Evolutionary conservation across 1,140 invertebrate species (phyloP).

Genomic region (Leptinotarsa texana): DNA sequence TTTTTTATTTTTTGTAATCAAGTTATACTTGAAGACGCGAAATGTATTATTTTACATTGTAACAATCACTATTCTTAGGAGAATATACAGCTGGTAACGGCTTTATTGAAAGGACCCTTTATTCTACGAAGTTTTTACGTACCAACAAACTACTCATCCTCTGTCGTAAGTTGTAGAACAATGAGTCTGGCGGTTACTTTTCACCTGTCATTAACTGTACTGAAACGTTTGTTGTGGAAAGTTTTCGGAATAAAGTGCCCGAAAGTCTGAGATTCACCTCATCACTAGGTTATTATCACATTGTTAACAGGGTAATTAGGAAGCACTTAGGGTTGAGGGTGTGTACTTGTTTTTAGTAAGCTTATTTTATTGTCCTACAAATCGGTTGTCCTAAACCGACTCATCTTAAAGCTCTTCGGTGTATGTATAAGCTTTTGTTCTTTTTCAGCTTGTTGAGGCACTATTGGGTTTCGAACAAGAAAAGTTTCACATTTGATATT

Average conservation of each 20-base stretch:
- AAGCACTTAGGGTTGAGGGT: neutral
- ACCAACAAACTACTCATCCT: neutral
- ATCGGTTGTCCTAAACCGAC: too few species aligned
- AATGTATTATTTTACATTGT: conserved; percentile 6
- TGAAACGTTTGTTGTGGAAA: neutral
- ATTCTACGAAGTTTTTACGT: neutral
- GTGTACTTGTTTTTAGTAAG: too few species aligned
- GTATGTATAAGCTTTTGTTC: too few species aligned
- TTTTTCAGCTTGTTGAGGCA: too few species aligned
- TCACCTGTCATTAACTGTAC: neutral
- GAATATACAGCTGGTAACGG: neutral
- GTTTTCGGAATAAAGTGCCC: neutral
- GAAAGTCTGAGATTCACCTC: neutral
- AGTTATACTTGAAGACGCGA: neutral
- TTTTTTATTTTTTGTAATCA: conserved; percentile 7
- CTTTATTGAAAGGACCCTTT: neutral
- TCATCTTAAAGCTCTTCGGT: too few species aligned
- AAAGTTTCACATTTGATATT: too few species aligned
- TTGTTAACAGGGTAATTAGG: neutral
- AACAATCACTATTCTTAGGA: conserved; percentile 6
- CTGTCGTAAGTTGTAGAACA: neutral
- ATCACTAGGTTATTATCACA: conserved; percentile 3
- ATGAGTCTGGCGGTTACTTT: neutral
- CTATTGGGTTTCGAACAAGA: too few species aligned
- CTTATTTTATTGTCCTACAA: too few species aligned